Evolutionary conservation across 2,113 vertebrate species (phyloP).

Genomic region (Chelonoidis abingdonii): DNA sequence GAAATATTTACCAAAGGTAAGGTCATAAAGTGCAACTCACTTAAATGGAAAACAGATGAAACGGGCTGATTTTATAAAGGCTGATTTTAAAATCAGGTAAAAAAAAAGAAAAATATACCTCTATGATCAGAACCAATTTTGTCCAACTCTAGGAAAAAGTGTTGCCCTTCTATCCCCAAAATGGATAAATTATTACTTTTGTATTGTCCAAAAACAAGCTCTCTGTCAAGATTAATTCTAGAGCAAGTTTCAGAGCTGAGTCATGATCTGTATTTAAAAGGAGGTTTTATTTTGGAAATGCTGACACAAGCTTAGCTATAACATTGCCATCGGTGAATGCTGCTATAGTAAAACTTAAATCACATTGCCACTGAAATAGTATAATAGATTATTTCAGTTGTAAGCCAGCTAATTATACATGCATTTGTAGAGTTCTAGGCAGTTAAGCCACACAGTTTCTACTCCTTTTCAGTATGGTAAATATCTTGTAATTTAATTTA

Average conservation of each 20-base stretch:
- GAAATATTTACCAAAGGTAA: not conserved
- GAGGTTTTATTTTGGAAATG: constrained; percentile 24
- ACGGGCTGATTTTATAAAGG: not conserved
- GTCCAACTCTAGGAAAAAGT: not conserved
- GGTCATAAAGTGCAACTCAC: not conserved
- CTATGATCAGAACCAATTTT: not conserved
- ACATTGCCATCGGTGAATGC: not conserved
- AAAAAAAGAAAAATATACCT: not conserved
- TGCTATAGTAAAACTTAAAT: not conserved
- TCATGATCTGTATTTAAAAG: constrained; percentile 1
- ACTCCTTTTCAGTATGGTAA: not conserved
- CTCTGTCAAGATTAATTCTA: not conserved
- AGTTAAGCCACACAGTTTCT: not conserved
- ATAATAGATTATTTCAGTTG: constrained; percentile 51
- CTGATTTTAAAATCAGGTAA: not conserved
- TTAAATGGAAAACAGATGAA: not conserved
- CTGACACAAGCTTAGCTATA: constrained; percentile 19
- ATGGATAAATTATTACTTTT: not conserved
- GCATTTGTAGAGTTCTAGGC: not conserved
- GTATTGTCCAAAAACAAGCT: not conserved
- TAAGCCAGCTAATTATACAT: constrained; percentile 17
- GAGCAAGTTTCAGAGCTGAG: constrained; percentile 14
- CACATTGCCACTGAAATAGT: not conserved
- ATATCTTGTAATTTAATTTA: not conserved
- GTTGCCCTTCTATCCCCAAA: not conserved